Percentiles rank a stretch among this genome's conserved stretches.
These are phyloP conservation scores for Aphaenogaster rudis DNA, from an alignment of 1,140 invertebrate species.

Conservation along the genomic window DNA sequence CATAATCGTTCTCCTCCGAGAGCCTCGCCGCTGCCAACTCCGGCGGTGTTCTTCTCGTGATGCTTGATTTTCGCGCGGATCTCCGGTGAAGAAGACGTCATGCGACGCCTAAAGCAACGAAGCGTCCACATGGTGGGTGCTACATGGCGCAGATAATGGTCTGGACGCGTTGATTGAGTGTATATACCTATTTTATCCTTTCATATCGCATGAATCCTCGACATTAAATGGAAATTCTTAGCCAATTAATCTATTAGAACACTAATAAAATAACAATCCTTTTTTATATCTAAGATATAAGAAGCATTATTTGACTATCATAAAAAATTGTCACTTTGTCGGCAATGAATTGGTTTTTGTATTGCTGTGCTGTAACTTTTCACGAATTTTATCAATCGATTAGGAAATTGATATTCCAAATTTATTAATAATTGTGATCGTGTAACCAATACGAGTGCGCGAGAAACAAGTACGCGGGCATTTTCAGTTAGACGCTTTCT, in stretches of 20 bases:
- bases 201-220: not conserved
- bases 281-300: not conserved
- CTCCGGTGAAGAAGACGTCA: slow-evolving; percentile 58
- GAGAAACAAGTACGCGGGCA: not conserved
- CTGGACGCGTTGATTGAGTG: slow-evolving; percentile 27
- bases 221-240: not conserved
- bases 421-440: not conserved
- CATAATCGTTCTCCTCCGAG: slow-evolving; percentile 54
- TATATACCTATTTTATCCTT: slow-evolving; percentile 27
- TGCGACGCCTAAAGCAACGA: slow-evolving; percentile 59
- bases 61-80: slow-evolving; percentile 59
- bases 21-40: slow-evolving; percentile 37
- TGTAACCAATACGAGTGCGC: not conserved
- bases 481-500: slow-evolving; percentile 59
- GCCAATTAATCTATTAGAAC: not conserved
- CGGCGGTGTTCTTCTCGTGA: slow-evolving; percentile 51
- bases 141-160: slow-evolving; percentile 51
- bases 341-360: not conserved
- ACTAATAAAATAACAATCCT: not conserved
- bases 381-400: not conserved
- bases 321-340: not conserved
- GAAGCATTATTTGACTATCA: not conserved
- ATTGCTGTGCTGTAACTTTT: not conserved
- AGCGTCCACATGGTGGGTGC: slow-evolving; percentile 35
- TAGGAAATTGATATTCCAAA: not conserved